Percentiles rank a stretch among this genome's conserved stretches.
Conservation (phyloP, 2,888 invertebrate species). For the Amphiduros pacificus region DNA sequence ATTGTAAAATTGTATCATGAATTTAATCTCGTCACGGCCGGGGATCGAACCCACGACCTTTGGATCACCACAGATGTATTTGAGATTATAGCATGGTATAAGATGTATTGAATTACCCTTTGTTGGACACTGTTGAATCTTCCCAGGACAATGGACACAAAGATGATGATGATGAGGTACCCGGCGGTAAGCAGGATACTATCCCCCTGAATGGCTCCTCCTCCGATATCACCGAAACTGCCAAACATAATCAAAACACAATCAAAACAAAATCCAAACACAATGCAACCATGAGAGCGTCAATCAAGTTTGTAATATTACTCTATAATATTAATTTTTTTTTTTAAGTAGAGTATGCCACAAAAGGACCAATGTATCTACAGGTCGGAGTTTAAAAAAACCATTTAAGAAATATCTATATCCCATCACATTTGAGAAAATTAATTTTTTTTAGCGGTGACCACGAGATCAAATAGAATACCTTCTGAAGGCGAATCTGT, state of each 20-base stretch:
- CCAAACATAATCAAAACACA: not conserved
- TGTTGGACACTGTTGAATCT: conserved; percentile 76
- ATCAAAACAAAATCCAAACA: not conserved
- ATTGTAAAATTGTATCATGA: too few species aligned
- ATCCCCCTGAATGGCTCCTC: conserved; percentile 63
- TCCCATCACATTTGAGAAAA: too few species aligned
- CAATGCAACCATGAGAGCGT: not conserved
- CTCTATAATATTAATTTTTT: not conserved
- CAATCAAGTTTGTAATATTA: not conserved
- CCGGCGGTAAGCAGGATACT: conserved; percentile 72
- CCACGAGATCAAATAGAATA: too few species aligned
- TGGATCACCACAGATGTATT: too few species aligned
- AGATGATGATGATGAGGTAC: conserved; percentile 73
- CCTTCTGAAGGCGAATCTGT: conserved; percentile 5
- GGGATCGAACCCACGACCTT: too few species aligned
- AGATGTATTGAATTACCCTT: conserved; percentile 64
- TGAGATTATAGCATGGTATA: too few species aligned
- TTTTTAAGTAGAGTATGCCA: too few species aligned
- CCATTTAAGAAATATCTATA: too few species aligned
- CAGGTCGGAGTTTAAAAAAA: too few species aligned
- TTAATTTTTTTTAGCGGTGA: too few species aligned
- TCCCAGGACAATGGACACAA: conserved; percentile 74
- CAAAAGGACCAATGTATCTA: too few species aligned
- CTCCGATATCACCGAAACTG: conserved; percentile 39
- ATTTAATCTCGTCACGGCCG: too few species aligned